A percentile compares a stretch with the other conserved stretches of the same genome.
Evolutionary conservation across 2,113 vertebrate genomes (phyloP).

Genomic region (Amblyornis subalaris): DNA sequence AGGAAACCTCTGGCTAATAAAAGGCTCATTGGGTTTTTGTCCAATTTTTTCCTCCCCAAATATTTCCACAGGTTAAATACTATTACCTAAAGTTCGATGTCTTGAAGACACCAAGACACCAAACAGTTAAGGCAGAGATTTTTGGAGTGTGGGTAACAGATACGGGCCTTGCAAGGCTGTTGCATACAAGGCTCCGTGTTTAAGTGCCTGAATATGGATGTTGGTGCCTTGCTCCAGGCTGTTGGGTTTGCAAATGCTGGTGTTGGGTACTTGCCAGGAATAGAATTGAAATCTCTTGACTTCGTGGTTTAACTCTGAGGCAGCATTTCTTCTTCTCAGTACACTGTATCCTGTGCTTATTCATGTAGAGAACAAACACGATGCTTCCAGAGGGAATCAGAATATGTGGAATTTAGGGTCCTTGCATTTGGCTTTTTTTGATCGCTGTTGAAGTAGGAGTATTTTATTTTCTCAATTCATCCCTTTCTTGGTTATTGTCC

Average conservation of each 20-base stretch:
- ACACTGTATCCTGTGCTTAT: neutral
- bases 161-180: neutral
- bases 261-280: conserved; percentile 37
- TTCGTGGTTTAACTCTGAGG: conserved; percentile 36
- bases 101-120: neutral
- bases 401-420: neutral
- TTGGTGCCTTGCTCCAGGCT: neutral
- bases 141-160: neutral
- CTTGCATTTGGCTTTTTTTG: neutral
- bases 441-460: neutral
- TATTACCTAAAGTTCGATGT: neutral
- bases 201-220: conserved; percentile 3
- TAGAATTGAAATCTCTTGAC: neutral
- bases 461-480: neutral
- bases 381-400: neutral
- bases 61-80: neutral
- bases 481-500: neutral
- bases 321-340: neutral
- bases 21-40: neutral
- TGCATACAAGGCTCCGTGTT: neutral
- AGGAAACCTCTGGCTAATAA: neutral
- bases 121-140: neutral
- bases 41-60: neutral
- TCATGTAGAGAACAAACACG: neutral
- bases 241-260: conserved; percentile 7